Evolutionary conservation across 1,140 invertebrate genomes (phyloP).

Genomic region (Hermatobates lingyangjiaoensis): DNA sequence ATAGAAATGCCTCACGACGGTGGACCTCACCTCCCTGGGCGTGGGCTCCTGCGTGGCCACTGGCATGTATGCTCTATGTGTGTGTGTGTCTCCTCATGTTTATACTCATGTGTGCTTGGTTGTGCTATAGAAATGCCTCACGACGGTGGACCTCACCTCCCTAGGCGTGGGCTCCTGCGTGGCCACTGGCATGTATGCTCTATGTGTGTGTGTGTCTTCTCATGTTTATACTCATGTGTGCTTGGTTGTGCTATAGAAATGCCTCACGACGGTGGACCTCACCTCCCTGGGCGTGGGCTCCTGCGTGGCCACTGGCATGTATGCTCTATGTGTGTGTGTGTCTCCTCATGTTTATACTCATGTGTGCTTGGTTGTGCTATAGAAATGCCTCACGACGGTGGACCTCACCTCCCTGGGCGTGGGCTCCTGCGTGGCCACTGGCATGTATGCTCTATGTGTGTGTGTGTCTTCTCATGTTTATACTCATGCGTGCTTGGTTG

Average conservation of each 20-base stretch:
- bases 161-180: constrained; percentile 84
- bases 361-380: constrained; percentile 24
- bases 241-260: constrained; percentile 45
- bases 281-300: constrained; percentile 82
- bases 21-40: constrained; percentile 76
- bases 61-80: no score
- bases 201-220: no score
- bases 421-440: constrained; percentile 80
- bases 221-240: no score
- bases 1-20: constrained; percentile 74
- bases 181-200: constrained; percentile 89
- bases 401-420: constrained; percentile 81
- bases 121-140: constrained; percentile 63
- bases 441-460: no score
- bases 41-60: constrained; percentile 84
- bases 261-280: constrained; percentile 71
- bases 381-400: constrained; percentile 78
- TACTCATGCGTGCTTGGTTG: no score
- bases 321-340: no score
- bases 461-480: no score
- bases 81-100: no score
- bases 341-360: no score
- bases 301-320: constrained; percentile 85
- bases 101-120: no score
- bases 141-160: constrained; percentile 71